Evolutionary conservation across 64 coral and sea anemone genomes (phyloP).

Genomic region (Actinia tenebrosa): DNA sequence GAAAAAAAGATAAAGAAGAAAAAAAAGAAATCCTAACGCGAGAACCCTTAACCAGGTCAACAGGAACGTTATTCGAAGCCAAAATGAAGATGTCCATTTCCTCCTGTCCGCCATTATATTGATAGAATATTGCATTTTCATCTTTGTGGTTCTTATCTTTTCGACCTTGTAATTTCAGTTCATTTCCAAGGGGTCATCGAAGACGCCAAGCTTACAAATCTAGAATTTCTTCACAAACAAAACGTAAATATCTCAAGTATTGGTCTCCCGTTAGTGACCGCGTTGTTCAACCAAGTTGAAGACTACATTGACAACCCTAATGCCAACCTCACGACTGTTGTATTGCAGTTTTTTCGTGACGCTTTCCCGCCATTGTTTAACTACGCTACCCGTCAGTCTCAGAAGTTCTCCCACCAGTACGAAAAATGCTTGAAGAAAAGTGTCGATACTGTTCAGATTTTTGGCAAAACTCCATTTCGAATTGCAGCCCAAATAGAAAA

Average conservation of each 20-base stretch:
- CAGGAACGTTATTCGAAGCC: too few relatives aligned
- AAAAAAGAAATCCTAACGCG: too few relatives aligned
- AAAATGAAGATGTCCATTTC: too few relatives aligned
- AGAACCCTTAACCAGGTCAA: too few relatives aligned
- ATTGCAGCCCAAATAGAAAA: neutral
- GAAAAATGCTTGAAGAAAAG: constrained; percentile 51
- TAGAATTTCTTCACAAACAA: neutral
- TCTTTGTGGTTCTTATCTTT: neutral
- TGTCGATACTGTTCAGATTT: constrained; percentile 27
- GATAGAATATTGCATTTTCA: neutral
- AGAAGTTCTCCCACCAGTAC: constrained; percentile 21
- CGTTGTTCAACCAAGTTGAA: neutral
- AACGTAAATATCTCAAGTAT: neutral
- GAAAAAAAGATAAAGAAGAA: too few relatives aligned
- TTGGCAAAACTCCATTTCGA: constrained; percentile 22
- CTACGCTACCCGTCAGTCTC: neutral
- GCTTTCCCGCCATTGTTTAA: constrained; percentile 43
- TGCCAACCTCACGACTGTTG: constrained; percentile 32
- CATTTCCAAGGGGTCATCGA: neutral
- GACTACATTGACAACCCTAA: constrained; percentile 15
- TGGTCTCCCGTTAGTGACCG: neutral
- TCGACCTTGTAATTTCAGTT: constrained; percentile 3
- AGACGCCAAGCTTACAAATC: neutral
- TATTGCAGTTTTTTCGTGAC: constrained; percentile 47
- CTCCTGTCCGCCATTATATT: too few relatives aligned